Evolutionary conservation across 2,113 vertebrate species (phyloP), one percentile per base, ranked within the genome.

Genomic region (Astatoreochromis straeleni): DNA sequence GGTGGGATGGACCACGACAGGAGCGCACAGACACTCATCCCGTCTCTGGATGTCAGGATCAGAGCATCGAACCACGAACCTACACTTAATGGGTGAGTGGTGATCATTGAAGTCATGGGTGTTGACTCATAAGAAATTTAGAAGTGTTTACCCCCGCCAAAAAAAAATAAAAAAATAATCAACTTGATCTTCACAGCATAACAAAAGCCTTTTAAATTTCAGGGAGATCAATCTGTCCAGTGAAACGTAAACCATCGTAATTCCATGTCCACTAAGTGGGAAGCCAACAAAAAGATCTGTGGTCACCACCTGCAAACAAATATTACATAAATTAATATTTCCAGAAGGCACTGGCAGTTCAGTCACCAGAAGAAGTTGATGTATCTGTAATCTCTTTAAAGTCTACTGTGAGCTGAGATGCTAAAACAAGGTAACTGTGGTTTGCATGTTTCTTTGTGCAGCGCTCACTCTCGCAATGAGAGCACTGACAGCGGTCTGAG

Each of bases 401-500:
- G 45, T 78, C 70, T 78, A 31, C 47, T 78, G 16, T 78, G 45
- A 51, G 26, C 17, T n/a, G 17, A 31, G 45, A 78, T 33, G 17
- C 24, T 51, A 33, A 78, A 49, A 33, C 29, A 31, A 51, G 42
- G 17, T 49, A 78, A 78, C 45, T 51, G 26, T 31, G 75, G 9
- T 45, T 83, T 65, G 17, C 49, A 5, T 70, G 6, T 88, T 82
- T 54, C 21, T 57, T 78, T 88, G 89, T 57, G 4, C 85, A 99
- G 98, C 82, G 98, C 97, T 94, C 98, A 99, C 96, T 98, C 98
- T 89, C 97, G 98, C 87, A 98, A 98, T 9, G 98, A 99, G 94
- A 99, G 98, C 91, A 99, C 98, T 4, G 98, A 99, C 87, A 98
- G 98, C 1, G 98, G 98, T 17, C 96, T 99, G 57, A 98, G 98